phyloP scores from a whole-genome alignment of 1,140 invertebrate species.

The Temnothorax nylanderi region DNA sequence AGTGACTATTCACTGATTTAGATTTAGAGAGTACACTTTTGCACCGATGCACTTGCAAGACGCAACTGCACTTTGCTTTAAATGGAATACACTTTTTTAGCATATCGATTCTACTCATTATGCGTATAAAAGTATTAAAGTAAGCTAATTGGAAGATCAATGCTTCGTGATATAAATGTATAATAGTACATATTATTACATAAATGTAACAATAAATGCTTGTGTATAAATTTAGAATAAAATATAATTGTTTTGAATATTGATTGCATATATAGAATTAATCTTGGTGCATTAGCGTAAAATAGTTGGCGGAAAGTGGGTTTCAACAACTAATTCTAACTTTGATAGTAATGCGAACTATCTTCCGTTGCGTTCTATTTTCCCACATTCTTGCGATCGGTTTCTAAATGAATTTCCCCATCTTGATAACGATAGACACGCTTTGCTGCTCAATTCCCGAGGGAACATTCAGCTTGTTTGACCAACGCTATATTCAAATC shows the following conservation, averaged over 20 bases:
- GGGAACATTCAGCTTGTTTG: constrained; percentile 51
- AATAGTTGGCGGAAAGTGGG: not conserved
- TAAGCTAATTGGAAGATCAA: not conserved
- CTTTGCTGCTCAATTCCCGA: constrained; percentile 48
- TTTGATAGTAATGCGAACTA: not conserved
- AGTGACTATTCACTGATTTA: too few relatives aligned
- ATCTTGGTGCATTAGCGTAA: not conserved
- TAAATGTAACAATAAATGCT: too few relatives aligned
- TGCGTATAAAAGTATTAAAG: not conserved
- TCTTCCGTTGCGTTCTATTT: not conserved
- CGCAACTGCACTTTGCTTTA: too few relatives aligned
- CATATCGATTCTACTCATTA: not conserved
- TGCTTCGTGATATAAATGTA: not conserved
- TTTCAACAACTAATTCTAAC: not conserved
- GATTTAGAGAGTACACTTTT: too few relatives aligned
- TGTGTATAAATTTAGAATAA: too few relatives aligned
- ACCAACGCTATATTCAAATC: constrained; percentile 48
- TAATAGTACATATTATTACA: too few relatives aligned
- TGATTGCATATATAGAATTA: not conserved
- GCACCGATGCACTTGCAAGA: not conserved
- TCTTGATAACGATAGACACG: constrained; percentile 20
- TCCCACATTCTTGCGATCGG: not conserved
- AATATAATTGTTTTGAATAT: too few relatives aligned
- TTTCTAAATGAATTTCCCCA: constrained; percentile 17
- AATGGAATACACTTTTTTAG: not conserved